Base-by-base conservation (phyloP, 2,797 vertebrate species). In the Paguma larvata region DNA sequence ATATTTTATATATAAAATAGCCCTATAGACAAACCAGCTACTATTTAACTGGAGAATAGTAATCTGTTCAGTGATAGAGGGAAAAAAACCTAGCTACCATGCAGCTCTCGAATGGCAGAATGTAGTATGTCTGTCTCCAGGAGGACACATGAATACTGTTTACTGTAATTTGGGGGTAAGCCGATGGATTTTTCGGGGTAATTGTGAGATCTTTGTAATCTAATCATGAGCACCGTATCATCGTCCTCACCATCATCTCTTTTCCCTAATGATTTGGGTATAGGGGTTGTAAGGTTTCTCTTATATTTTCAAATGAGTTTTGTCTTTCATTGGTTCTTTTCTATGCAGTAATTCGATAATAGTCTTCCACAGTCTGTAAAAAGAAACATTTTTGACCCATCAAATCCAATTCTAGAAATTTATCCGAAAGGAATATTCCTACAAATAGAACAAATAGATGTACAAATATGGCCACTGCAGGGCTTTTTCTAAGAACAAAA, bases 401-500 rank as follows among this genome's bases (percentile, higher is more conserved):
- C 44, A 56, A 44, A 53, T 56, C 34, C 38, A 38, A 38, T 70
- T 96, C 56, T 91, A 89, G 65, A 93, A 83, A 56, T 62, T 46
- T 85, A 51, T 73, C 32, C 59, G 34, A 68, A 83, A 34, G 15
- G 41, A 63, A 62, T 44, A 46, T 34, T 79, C n/a, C 63, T 95
- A 27, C 13, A 89, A 53, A 68, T 56, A 72, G 48, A 89, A 92
- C 63, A 91, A 85, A 79, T 6, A 75, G 15, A 46, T 53, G 16
- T 34, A n/a, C n/a, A 92, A 19, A 70, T 79, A 91, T 83, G 3
- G 46, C 83, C 46, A 83, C n/a, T 53, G 8, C 3, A 86, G 44
- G n/a, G 10, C 14, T 86, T 90, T 75, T 89, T 75, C 30, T 78
- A 73, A 77, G 41, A 90, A 85, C n/a, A 92, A 63, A 96, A 80